These are phyloP conservation scores for Molossus molossus DNA, from an alignment of 2,797 vertebrate genomes.

Conservation along the genomic window DNA sequence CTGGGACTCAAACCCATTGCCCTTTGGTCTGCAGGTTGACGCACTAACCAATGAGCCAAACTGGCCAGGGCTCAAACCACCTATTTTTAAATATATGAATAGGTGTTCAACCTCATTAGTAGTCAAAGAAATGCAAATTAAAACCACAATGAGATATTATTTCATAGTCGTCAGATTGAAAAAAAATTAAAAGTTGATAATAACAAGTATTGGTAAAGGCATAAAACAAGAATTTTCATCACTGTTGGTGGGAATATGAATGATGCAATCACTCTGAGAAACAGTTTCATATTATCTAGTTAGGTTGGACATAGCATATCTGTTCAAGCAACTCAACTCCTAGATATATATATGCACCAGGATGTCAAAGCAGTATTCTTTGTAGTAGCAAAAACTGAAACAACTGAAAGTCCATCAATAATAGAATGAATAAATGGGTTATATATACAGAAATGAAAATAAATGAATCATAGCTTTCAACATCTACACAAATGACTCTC, in stretches of 20 bases:
- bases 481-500: not conserved
- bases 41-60: no score
- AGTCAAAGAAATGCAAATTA: slow-evolving; percentile 49
- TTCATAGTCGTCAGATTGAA: not conserved
- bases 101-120: not conserved
- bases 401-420: slow-evolving; percentile 15
- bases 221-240: slow-evolving; percentile 27
- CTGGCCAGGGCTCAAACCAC: not conserved
- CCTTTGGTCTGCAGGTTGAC: no score
- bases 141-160: slow-evolving; percentile 31
- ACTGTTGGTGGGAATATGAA: not conserved
- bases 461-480: slow-evolving; percentile 23
- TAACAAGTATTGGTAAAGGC: not conserved
- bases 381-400: not conserved
- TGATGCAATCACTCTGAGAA: not conserved
- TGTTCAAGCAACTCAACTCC: not conserved
- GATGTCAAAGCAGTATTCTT: not conserved
- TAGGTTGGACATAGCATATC: not conserved
- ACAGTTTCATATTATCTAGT: not conserved
- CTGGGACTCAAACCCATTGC: no score
- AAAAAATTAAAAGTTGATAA: slow-evolving; percentile 7
- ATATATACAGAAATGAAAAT: slow-evolving; percentile 39
- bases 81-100: slow-evolving; percentile 42
- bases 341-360: not conserved
- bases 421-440: not conserved